Conservation (phyloP, 2,888 invertebrate species). For the Andricus curvator region DNA sequence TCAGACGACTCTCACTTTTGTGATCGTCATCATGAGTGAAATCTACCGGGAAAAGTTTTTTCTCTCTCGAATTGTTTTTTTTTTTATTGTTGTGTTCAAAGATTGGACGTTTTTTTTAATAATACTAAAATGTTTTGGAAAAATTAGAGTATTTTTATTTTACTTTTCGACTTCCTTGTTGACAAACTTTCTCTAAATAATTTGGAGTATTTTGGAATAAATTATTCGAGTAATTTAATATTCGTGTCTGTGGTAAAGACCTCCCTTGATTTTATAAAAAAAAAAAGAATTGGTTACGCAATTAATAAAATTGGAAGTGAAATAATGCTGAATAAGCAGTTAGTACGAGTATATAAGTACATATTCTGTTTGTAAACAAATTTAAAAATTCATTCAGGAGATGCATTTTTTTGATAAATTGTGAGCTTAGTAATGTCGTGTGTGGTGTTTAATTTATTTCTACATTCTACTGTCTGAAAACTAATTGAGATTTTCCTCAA, state of each 20-base stretch:
- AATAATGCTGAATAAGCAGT: background rate
- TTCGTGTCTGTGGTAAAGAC: background rate
- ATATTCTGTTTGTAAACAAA: conserved; percentile 6
- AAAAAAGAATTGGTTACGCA: background rate
- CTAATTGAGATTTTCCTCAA: too few species aligned
- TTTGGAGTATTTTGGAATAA: background rate
- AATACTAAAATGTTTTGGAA: background rate
- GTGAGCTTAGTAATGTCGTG: too few species aligned
- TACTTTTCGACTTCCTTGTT: background rate
- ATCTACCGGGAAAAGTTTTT: background rate
- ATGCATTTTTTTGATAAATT: too few species aligned
- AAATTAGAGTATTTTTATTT: background rate
- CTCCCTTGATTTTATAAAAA: background rate
- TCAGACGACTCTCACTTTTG: conserved; percentile 10
- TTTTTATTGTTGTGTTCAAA: background rate
- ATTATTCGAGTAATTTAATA: too few species aligned
- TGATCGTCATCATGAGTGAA: conserved; percentile 8
- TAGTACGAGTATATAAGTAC: background rate
- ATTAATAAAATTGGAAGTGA: background rate
- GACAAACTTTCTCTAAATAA: background rate
- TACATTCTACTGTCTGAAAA: too few species aligned
- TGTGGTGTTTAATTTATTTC: too few species aligned
- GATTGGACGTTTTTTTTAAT: background rate
- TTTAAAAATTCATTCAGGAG: background rate
- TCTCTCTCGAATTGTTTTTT: background rate